Percentiles rank a stretch among this genome's conserved stretches.
These are phyloP conservation scores for Zele albiditarsus DNA, from an alignment of 2,888 invertebrate genomes.

Conservation along the genomic window DNA sequence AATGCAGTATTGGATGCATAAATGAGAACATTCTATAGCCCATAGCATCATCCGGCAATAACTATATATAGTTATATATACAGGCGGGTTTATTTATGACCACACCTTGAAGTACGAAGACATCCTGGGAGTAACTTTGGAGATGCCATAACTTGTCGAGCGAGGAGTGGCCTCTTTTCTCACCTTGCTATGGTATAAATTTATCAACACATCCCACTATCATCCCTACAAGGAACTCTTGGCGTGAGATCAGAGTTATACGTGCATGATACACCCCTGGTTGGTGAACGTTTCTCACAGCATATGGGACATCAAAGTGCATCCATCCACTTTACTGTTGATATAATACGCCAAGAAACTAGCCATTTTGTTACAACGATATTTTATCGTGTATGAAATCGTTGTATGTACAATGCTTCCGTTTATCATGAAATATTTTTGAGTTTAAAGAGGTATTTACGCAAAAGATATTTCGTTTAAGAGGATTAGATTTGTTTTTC, in stretches of 20 bases:
- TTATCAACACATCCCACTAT: constrained; percentile 45
- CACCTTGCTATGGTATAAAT: constrained; percentile 44
- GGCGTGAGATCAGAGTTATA: constrained; percentile 37
- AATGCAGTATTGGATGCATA: too few relatives aligned
- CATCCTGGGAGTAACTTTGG: background rate
- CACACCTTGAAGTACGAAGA: constrained; percentile 1
- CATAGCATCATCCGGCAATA: background rate
- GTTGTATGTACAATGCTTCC: background rate
- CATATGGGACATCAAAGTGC: constrained; percentile 38
- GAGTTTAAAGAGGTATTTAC: background rate
- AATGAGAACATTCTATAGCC: too few relatives aligned
- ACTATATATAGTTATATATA: constrained; percentile 2
- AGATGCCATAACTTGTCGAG: constrained; percentile 21
- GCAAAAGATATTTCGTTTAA: background rate
- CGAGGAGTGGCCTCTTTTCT: constrained; percentile 39
- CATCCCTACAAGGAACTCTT: constrained; percentile 35
- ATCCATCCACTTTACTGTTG: constrained; percentile 3
- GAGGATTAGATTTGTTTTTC: background rate
- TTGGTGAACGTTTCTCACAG: constrained; percentile 9
- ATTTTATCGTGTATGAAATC: background rate
- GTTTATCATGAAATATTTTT: background rate
- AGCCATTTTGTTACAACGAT: constrained; percentile 1
- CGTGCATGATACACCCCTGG: constrained; percentile 25
- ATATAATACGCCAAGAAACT: background rate
- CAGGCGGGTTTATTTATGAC: constrained; percentile 3